phyloP scores from a whole-genome alignment of 2,888 invertebrate genomes.

The Oeneis ivallda region DNA sequence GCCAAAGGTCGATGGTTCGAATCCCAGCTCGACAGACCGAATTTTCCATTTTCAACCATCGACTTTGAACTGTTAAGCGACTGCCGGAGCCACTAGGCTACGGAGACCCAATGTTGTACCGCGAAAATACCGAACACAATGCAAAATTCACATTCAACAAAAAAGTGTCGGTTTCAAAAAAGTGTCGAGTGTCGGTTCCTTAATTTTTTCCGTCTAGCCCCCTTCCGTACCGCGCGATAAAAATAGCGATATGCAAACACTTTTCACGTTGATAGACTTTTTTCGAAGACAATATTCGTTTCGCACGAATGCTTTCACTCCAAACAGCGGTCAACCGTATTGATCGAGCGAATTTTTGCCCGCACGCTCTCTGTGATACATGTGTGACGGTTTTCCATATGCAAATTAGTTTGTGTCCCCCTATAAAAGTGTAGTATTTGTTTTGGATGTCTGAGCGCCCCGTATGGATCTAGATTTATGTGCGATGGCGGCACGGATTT shows the following conservation, averaged over 20 bases:
- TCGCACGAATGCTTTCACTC: slow-evolving; percentile 16
- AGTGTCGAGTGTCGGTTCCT: no score
- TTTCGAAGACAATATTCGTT: slow-evolving; percentile 16
- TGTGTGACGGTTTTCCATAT: slow-evolving; percentile 74
- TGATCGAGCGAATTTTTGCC: slow-evolving; percentile 49
- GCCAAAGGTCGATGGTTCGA: no score
- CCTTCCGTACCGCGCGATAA: no score
- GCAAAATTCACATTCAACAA: no score
- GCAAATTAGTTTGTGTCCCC: slow-evolving; percentile 73
- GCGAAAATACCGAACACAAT: no score
- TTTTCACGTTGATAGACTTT: not conserved
- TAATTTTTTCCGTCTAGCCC: no score
- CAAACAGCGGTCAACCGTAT: slow-evolving; percentile 40
- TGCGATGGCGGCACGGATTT: slow-evolving; percentile 39
- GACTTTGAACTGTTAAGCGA: no score
- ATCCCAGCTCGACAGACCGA: no score
- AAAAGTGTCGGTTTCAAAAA: no score
- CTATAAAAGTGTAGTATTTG: slow-evolving; percentile 71
- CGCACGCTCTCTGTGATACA: slow-evolving; percentile 54
- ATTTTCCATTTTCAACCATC: no score
- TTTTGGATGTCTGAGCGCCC: slow-evolving; percentile 66
- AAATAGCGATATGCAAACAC: not conserved
- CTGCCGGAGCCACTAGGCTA: no score
- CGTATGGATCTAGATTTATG: slow-evolving; percentile 48
- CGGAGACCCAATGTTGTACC: no score